Evolutionary conservation across 2,113 vertebrate genomes (phyloP), one percentile per base, ranked within the genome.

Genomic region (Hyperopisus bebe): DNA sequence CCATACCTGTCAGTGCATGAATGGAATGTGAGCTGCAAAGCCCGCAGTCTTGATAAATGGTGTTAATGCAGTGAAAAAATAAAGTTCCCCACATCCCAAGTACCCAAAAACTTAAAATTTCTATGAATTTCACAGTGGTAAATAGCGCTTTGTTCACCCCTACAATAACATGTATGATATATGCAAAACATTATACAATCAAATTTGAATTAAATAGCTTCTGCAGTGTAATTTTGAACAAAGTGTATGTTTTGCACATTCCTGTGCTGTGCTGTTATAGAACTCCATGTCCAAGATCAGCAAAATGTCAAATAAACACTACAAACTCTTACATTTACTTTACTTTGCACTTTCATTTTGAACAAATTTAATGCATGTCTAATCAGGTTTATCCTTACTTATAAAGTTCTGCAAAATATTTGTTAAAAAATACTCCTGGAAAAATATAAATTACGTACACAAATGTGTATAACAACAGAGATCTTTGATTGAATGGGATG

Each of bases 361-460:
- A 42, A 42, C 4, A 80, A 80, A 42, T 31, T 19, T 80, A 80
- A 80, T 35, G 74, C 35, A 39, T 39, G 74, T 80, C 74, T 80
- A 39, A 80, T 80, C 35, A 80, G 74, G 35, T 19, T 80, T 80
- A 42, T 42, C 74, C 31, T 42, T 77, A 77, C 70, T 77, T 42
- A 42, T 80, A 80, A 80, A 80, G 74, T 39, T 80, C 13, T 35
- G 74, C 31, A 39, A 42, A 80, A 80, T 80, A 80, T 80, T 80
- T 42, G 35, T 80, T 80, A 42, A 39, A 70, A 80, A 80, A 80
- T 31, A 42, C 11, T 77, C 70, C 70, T 39, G 74, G 74, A 39
- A 80, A 80, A 80, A 70, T 70, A 70, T 66, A 66, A 31, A 80
- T 80, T 80, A 80, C 74, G 35, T 80, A 80, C 74, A 80, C 5